These are phyloP conservation scores for Diploptera punctata DNA, from an alignment of 2,888 invertebrate species.

Conservation along the genomic window DNA sequence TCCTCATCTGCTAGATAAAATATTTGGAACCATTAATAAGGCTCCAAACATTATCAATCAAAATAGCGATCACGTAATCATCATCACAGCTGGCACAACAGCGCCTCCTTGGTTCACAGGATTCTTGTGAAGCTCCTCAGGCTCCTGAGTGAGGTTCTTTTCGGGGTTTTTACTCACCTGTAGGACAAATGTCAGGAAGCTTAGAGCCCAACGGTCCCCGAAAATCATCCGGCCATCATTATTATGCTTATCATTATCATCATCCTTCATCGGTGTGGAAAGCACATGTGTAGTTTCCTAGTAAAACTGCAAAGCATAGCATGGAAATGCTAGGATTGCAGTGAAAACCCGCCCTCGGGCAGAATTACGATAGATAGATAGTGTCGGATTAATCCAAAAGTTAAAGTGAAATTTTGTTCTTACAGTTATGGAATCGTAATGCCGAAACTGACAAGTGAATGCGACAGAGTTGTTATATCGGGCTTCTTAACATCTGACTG, in stretches of 20 bases:
- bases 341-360: too few relatives aligned
- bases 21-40: not conserved
- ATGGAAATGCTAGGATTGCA: too few relatives aligned
- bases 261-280: too few relatives aligned
- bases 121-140: not conserved
- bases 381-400: not conserved
- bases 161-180: too few relatives aligned
- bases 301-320: too few relatives aligned
- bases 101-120: not conserved
- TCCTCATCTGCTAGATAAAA: not conserved
- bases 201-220: too few relatives aligned
- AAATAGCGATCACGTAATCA: not conserved
- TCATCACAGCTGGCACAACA: not conserved
- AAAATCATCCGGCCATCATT: too few relatives aligned
- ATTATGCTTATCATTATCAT: too few relatives aligned
- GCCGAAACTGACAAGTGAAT: not conserved
- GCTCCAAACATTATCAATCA: not conserved
- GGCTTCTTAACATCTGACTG: not conserved
- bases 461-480: not conserved
- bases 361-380: too few relatives aligned
- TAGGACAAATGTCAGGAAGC: too few relatives aligned
- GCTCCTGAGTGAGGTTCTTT: too few relatives aligned
- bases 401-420: not conserved
- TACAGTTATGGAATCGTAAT: not conserved
- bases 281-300: too few relatives aligned